Evolutionary conservation across 2,113 vertebrate species (phyloP), one percentile per base, ranked within the genome.

Genomic region (Ciconia boyciana): DNA sequence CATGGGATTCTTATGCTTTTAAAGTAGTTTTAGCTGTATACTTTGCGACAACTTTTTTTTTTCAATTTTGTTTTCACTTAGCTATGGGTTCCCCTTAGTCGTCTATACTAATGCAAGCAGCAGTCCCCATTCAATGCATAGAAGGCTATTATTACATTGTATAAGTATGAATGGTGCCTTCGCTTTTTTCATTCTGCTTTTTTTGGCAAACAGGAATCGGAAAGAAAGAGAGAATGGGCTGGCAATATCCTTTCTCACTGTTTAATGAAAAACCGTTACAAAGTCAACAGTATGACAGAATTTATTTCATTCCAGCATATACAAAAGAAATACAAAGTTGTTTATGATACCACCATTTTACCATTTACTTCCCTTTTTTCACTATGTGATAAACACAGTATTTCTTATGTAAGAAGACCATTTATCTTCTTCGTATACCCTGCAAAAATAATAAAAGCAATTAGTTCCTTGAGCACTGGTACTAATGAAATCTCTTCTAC

Each of bases 311-410:
- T 83, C 75, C 76, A 62, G 71, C 34, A 62, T 29, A 52, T 54
- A 72, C 9, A 57, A 84, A 66, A 75, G 44, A 87, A 91, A 61
- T 57, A 52, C 16, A 18, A 52, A 51, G 20, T 52, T 86, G 54
- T 97, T 93, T 78, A 90, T 64, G 92, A 8, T 77, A 65, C n/a
- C 41, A 82, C 16, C 31, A 28, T 82, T 95, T 96, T 61, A 61
- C n/a, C 11, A 41, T 65, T 94, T 91, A 36, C 44, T 84, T 76
- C 11, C 13, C 7, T 36, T 91, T 89, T 71, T 69, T 31, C 18
- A 10, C 16, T 60, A 10, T 17, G 16, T 34, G 61, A 75, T 77
- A 94, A 90, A 83, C 13, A 43, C 19, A 51, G 4, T 66, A 55
- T 94, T 94, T 87, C 75, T 90, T 48, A 46, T 25, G 28, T 71